Conservation (phyloP, 2,113 vertebrate species). For the Laticauda colubrina region DNA sequence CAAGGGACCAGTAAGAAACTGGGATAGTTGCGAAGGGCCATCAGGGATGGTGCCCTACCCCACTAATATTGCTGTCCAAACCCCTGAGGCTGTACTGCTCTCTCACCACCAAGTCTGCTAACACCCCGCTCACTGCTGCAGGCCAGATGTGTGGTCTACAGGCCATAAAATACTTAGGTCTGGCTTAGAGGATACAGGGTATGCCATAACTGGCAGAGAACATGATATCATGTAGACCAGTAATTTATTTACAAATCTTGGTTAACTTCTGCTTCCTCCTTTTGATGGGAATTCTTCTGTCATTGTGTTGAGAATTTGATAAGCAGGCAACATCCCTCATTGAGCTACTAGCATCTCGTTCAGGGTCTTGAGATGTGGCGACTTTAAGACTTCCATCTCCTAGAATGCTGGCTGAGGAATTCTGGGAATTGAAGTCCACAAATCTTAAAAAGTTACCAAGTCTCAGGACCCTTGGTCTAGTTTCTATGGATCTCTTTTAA, state of each 20-base stretch:
- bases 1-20: background rate
- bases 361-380: background rate
- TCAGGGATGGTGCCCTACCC: background rate
- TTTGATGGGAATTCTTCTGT: background rate
- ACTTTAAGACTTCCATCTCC: background rate
- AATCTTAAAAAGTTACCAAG: background rate
- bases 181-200: background rate
- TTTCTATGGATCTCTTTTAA: background rate
- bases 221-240: background rate
- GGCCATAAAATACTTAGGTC: background rate
- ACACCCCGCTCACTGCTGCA: fast-evolving
- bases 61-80: background rate
- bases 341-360: background rate
- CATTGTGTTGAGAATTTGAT: background rate
- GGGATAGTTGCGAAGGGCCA: background rate
- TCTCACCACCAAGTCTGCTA: background rate
- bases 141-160: background rate
- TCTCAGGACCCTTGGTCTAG: background rate
- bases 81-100: background rate
- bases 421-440: background rate
- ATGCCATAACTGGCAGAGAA: background rate
- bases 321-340: too few species aligned
- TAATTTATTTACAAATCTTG: background rate
- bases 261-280: background rate
- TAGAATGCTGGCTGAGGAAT: too few species aligned